Base-by-base conservation (phyloP, 2,797 vertebrate species). In the Lerista edwardsae region DNA sequence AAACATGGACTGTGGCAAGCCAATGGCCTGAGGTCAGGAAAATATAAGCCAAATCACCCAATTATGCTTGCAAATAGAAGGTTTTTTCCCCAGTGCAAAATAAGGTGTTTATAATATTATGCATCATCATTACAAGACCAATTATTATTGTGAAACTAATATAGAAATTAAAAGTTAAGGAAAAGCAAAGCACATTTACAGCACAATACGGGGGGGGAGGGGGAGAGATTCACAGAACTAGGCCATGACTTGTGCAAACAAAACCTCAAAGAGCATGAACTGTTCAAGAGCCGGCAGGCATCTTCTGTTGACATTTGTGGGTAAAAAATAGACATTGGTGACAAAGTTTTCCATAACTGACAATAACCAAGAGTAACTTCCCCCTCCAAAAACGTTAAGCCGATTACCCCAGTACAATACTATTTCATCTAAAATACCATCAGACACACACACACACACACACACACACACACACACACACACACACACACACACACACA, bases 391-490 rank as follows among this genome's bases (percentile, higher is more conserved):
- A 31, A 61, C 31, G 15, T 79, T 65, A 59, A 41, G 25, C 2
- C 65, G 41, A 51, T 36, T 9, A 51, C 1, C 19, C 31, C 47
- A n/a, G 17, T 15, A 1, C 9, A 8, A 74, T 19, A 1, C 64
- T 84, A 29, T 55, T 23, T 39, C 15, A 86, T 74, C 65, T 72
- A 84, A 59, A 90, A 68, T 80, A 34, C 90, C 93, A 85, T 36
- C 34, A 93, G 75, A 76, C 89, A 80, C 15, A 3, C 51, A 19
- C 51, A 17, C 51, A 17, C 51, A 55, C 4, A 55, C 47, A 11
- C 47, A 47, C 47, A 11, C 47, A 47, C 47, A 47, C 47, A 11
- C 9, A 11, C 47, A 11, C 47, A 47, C 47, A 44, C 41, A 44
- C 41, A 41, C 84, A 21, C 34, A 21, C 67, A 41, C 29, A 88